A percentile compares a stretch with the other conserved stretches of the same genome.
Conservation (phyloP, 2,113 vertebrate species). For the Dasyurus viverrinus region DNA sequence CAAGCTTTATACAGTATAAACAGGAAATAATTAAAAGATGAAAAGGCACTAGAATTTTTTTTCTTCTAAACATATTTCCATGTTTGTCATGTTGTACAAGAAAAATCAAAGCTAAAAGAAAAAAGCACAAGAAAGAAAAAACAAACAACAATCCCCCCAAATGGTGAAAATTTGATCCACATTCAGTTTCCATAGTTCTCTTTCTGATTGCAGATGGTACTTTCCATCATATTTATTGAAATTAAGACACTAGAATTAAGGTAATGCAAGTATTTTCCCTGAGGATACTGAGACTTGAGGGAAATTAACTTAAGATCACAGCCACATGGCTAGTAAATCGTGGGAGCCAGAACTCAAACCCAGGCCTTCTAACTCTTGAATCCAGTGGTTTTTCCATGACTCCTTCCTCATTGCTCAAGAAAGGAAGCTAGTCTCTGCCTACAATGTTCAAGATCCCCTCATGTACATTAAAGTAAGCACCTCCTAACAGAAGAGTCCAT, state of each 20-base stretch:
- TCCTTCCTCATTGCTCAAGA: neutral
- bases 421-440: neutral
- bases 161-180: too few species aligned
- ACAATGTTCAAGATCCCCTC: neutral
- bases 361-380: neutral
- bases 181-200: too few species aligned
- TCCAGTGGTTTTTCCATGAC: neutral
- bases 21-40: neutral
- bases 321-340: neutral
- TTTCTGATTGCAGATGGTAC: too few species aligned
- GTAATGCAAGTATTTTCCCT: neutral
- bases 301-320: neutral
- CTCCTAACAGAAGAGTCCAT: neutral
- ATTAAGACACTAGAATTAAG: neutral
- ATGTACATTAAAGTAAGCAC: neutral
- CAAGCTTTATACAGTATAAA: neutral
- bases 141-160: too few species aligned
- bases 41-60: neutral
- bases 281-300: neutral
- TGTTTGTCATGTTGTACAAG: too few species aligned
- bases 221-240: too few species aligned
- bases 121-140: too few species aligned
- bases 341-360: neutral
- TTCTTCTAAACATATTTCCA: too few species aligned
- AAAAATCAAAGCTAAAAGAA: too few species aligned